Evolutionary conservation across 2,888 invertebrate genomes (phyloP).

Genomic region (Rhingia campestris): DNA sequence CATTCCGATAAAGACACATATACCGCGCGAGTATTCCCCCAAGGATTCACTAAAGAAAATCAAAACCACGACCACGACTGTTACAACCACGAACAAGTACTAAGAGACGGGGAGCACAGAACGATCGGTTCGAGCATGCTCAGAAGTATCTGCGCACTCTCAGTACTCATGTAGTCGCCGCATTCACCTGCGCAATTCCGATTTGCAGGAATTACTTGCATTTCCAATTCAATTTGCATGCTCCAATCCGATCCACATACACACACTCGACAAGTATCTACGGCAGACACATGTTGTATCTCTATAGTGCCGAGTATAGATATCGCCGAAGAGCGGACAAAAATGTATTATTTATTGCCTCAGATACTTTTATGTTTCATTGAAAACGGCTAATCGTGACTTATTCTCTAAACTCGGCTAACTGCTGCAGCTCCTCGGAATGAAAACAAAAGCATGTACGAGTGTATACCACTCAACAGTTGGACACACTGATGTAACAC

Average conservation of each 20-base stretch:
- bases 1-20: constrained; percentile 69
- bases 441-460: constrained; percentile 70
- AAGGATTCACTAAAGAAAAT: constrained; percentile 51
- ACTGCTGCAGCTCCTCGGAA: constrained; percentile 60
- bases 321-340: constrained; percentile 33
- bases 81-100: constrained; percentile 43
- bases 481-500: constrained; percentile 64
- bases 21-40: constrained; percentile 56
- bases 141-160: not conserved
- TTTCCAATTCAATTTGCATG: constrained; percentile 73
- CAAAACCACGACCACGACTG: constrained; percentile 43
- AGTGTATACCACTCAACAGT: constrained; percentile 18
- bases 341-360: constrained; percentile 77
- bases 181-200: constrained; percentile 70
- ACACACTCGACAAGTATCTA: constrained; percentile 13
- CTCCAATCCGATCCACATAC: constrained; percentile 46
- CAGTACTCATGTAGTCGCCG: constrained; percentile 1
- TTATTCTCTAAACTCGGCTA: constrained; percentile 69
- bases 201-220: constrained; percentile 70
- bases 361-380: constrained; percentile 77
- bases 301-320: constrained; percentile 23
- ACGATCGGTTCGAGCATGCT: constrained; percentile 2
- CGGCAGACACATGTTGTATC: constrained; percentile 38
- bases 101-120: constrained; percentile 13
- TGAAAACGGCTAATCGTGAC: constrained; percentile 75